Evolutionary conservation across 2,113 vertebrate genomes (phyloP).

Genomic region (cattle (Bos taurus)): ARS-UCD2.0 NC_037339.1:37995501-37996000

Average conservation of each 20-base stretch:
- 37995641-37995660: neutral
- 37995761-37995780: neutral
- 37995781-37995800: neutral
- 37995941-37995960: neutral
- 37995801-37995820: neutral
- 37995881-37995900: neutral
- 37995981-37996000: neutral
- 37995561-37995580: no score
- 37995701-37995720: neutral
- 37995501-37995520: no score
- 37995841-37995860: neutral
- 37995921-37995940: neutral
- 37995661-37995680: neutral
- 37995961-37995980: neutral
- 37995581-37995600: no score
- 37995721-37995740: neutral
- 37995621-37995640: neutral
- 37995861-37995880: neutral
- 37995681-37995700: neutral
- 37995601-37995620: neutral
- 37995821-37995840: neutral
- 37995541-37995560: no score
- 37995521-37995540: no score
- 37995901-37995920: neutral
- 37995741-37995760: neutral